phyloP scores from a whole-genome alignment of 2,113 vertebrate species.

The Amazona guildingii region DNA sequence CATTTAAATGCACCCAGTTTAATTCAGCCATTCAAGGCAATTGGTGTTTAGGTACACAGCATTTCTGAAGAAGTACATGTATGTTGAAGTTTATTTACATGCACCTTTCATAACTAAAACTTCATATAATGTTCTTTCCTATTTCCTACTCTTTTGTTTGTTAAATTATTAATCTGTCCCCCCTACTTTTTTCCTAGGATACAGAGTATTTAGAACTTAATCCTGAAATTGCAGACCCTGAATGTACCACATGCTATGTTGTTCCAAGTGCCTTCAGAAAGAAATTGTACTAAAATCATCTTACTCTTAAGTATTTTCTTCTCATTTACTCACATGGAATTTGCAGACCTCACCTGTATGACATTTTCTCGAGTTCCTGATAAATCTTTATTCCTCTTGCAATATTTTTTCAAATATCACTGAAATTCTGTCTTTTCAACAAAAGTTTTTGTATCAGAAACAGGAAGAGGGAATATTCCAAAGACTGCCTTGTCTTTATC shows the following conservation, averaged over 20 bases:
- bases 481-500: neutral
- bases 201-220: neutral
- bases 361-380: neutral
- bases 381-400: neutral
- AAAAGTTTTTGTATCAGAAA: neutral
- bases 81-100: neutral
- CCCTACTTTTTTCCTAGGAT: neutral
- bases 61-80: neutral
- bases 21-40: neutral
- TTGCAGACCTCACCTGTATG: neutral
- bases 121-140: neutral
- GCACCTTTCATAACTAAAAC: neutral
- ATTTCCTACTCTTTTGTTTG: neutral
- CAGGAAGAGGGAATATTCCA: neutral
- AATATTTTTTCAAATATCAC: neutral
- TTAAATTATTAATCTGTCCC: neutral
- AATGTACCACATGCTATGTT: neutral
- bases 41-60: neutral
- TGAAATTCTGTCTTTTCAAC: neutral
- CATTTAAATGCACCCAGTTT: neutral
- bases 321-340: neutral
- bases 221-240: neutral
- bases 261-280: neutral
- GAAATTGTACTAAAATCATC: neutral
- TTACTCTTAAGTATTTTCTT: neutral